Evolutionary conservation across 1,140 invertebrate genomes (phyloP).

Genomic region (Eciton burchellii): DNA sequence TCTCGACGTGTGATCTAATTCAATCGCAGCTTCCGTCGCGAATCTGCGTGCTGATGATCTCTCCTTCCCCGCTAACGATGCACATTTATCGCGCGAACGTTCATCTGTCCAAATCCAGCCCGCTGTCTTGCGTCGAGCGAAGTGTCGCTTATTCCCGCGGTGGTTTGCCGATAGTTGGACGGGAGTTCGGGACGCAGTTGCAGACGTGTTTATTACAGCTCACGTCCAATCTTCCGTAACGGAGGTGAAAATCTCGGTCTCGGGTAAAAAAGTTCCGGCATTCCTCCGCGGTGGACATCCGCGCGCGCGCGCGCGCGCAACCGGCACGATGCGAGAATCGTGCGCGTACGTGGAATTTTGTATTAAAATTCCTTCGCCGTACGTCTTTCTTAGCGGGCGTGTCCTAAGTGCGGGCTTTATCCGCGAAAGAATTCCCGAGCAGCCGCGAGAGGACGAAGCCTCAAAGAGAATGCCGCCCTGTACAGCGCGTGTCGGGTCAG

Average conservation of each 20-base stretch:
- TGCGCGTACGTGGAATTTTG: conserved; percentile 34
- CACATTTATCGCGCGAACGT: not conserved
- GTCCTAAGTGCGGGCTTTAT: not conserved
- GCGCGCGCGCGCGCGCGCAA: not conserved
- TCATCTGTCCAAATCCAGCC: conserved; percentile 1
- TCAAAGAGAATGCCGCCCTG: not conserved
- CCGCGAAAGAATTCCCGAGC: not conserved
- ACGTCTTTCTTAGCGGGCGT: conserved; percentile 11
- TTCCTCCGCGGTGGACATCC: not conserved
- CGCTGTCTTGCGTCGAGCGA: conserved; percentile 1
- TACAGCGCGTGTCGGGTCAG: too few species aligned
- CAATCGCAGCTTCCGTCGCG: too few species aligned
- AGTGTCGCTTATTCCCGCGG: conserved; percentile 46
- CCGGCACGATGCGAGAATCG: conserved; percentile 31
- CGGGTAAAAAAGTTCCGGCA: not conserved
- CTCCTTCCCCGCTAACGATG: too few species aligned
- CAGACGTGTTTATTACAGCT: conserved; percentile 57
- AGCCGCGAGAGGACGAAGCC: not conserved
- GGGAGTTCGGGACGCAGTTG: conserved; percentile 33
- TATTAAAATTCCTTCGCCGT: conserved; percentile 49
- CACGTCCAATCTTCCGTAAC: conserved; percentile 36
- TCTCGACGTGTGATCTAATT: too few species aligned
- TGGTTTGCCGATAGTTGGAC: conserved; percentile 57
- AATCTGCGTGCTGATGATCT: not conserved
- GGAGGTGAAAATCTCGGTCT: conserved; percentile 20